Base-by-base conservation (phyloP, 1,140 invertebrate species). In the Anagrus nilaparvatae region DNA sequence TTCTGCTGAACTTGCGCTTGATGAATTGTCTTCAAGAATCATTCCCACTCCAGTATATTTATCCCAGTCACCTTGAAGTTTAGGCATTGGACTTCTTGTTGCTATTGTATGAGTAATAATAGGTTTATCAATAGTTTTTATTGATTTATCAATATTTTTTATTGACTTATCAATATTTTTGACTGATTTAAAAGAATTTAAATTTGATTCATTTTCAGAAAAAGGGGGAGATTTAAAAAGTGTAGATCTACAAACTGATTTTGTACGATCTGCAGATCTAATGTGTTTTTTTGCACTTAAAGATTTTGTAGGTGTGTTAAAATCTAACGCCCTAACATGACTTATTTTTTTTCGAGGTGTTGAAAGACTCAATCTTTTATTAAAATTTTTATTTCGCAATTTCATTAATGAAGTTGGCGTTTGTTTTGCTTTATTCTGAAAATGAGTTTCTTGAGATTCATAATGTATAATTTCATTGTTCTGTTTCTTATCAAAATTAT, bases 241-340 rank as follows among this genome's bases (percentile, higher is more conserved):
- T 13, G 55, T 56, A 5, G 56, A 44, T 8, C 59, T 48, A 20
- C 60, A 59, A 4, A 54, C 23, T 1, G 58, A 48, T 23, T 60
- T 63, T 0, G 53, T 37, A 2, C 40, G 30, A 40, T 40, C 48
- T 5, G 25, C 20, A 14, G 33, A 51, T n/a, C 45, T 54, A 1
- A 0, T 30, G 39, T 2, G 40, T 38, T 28, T 53, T 53, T 2
- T 35, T 47, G 40, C 41, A 14, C 29, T 49, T 0, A 32, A 27
- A 0, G 37, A 16, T 29, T 65, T 67, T 1, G 43, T 49, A 3
- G 68, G 68, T 0, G 68, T 70, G 18, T 47, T 60, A 30, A 70
- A 70, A 27, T 69, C 61, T 0, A 70, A 39, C 0, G 59, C 61
- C 16, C 68, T 56, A 16, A 70, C 54, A 18, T 70, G 68, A 46